Conservation (phyloP, 2,888 invertebrate genomes). For the Druceiella hillmani region DNA sequence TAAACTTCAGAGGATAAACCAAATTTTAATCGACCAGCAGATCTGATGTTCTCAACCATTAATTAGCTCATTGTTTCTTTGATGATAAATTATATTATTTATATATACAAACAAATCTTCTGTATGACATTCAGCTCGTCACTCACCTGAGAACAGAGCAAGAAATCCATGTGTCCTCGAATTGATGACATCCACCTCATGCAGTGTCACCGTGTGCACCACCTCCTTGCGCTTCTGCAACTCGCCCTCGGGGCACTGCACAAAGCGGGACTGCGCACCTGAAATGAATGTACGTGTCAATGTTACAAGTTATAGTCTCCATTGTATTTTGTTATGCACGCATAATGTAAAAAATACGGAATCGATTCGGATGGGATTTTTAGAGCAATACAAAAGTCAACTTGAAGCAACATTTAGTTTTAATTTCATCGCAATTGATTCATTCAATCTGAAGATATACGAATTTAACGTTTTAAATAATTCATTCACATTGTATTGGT, state of each 20-base stretch:
- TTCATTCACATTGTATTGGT: no score
- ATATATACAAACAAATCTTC: not conserved
- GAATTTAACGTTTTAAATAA: no score
- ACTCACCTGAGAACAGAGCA: constrained; percentile 85
- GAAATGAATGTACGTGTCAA: no score
- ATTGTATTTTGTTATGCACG: no score
- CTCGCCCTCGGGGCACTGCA: constrained; percentile 98
- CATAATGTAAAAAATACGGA: no score
- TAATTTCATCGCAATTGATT: no score
- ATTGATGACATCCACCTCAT: constrained; percentile 99
- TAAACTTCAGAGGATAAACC: constrained; percentile 2
- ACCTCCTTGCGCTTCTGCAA: constrained; percentile 96
- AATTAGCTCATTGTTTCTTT: not conserved
- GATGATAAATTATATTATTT: constrained; percentile 11
- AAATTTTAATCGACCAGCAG: constrained; percentile 6
- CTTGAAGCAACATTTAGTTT: no score
- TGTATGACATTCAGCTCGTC: not conserved
- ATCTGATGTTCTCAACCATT: not conserved
- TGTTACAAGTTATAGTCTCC: no score
- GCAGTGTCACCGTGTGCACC: constrained; percentile 96
- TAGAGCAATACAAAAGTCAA: no score
- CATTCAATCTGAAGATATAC: no score
- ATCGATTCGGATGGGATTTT: no score
- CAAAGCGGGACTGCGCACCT: constrained; percentile 79
- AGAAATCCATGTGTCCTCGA: constrained; percentile 96